Conservation (phyloP, 2,113 vertebrate species). For the Melospiza georgiana region DNA sequence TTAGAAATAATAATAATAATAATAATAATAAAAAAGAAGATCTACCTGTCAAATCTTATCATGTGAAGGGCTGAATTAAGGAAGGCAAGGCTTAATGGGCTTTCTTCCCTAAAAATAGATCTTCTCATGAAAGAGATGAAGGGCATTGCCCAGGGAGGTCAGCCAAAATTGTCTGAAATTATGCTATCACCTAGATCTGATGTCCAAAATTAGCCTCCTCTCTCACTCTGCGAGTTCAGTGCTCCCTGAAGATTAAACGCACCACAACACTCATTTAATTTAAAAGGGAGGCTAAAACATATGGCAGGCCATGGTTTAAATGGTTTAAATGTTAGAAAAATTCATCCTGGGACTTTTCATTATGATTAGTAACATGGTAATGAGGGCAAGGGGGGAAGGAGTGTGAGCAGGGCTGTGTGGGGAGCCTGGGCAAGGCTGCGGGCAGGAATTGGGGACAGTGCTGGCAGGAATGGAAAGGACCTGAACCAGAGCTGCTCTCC, state of each 20-base stretch:
- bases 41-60: constrained; percentile 31
- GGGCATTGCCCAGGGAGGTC: constrained; percentile 48
- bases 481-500: not conserved
- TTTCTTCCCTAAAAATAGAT: constrained; percentile 55
- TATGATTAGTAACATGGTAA: not conserved
- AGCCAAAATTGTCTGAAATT: constrained; percentile 35
- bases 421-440: not conserved
- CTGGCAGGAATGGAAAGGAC: not conserved
- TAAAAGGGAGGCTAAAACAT: constrained; percentile 15
- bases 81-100: not conserved
- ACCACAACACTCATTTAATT: constrained; percentile 15
- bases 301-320: not conserved
- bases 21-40: not conserved
- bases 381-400: not conserved
- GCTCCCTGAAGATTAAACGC: constrained; percentile 41
- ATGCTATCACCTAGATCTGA: constrained; percentile 11
- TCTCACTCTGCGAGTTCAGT: not conserved
- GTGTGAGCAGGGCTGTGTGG: not conserved
- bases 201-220: constrained; percentile 47
- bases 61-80: constrained; percentile 12
- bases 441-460: not conserved
- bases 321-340: not conserved
- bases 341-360: not conserved
- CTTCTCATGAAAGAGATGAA: constrained; percentile 23
- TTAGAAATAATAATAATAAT: not conserved